These are phyloP conservation scores for Astyanax mexicanus DNA, from an alignment of 2,797 vertebrate species.

Conservation along the genomic window DNA sequence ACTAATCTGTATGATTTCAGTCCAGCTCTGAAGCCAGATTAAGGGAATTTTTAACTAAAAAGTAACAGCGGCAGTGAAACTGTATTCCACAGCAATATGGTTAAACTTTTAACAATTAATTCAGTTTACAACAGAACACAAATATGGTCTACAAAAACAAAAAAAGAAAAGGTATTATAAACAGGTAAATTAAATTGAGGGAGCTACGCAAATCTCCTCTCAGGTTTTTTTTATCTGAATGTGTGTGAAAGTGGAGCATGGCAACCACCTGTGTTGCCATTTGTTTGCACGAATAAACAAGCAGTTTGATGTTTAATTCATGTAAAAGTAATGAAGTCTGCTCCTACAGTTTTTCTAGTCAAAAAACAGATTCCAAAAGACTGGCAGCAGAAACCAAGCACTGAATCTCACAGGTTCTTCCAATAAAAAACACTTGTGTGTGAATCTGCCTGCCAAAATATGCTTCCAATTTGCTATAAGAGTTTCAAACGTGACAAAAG, in stretches of 20 bases:
- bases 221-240: constrained; percentile 51
- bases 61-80: too few species aligned
- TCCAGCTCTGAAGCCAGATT: too few species aligned
- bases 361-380: constrained; percentile 1
- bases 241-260: constrained; percentile 42
- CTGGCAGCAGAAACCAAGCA: constrained; percentile 23
- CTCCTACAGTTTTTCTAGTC: constrained; percentile 50
- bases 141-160: too few species aligned
- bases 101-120: too few species aligned
- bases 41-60: too few species aligned
- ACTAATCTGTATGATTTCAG: too few species aligned
- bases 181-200: background rate
- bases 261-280: constrained; percentile 55
- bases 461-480: background rate
- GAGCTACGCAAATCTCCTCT: too few species aligned
- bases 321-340: constrained; percentile 41
- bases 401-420: constrained; percentile 11
- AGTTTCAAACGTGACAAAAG: background rate
- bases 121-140: too few species aligned
- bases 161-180: background rate
- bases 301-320: constrained; percentile 64
- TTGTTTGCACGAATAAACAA: constrained; percentile 64
- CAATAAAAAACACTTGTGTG: constrained; percentile 23
- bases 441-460: background rate
- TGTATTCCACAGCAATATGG: too few species aligned